Evolutionary conservation across 2,797 vertebrate species (phyloP), one percentile per base, ranked within the genome.

Genomic region (Thunnus albacares): DNA sequence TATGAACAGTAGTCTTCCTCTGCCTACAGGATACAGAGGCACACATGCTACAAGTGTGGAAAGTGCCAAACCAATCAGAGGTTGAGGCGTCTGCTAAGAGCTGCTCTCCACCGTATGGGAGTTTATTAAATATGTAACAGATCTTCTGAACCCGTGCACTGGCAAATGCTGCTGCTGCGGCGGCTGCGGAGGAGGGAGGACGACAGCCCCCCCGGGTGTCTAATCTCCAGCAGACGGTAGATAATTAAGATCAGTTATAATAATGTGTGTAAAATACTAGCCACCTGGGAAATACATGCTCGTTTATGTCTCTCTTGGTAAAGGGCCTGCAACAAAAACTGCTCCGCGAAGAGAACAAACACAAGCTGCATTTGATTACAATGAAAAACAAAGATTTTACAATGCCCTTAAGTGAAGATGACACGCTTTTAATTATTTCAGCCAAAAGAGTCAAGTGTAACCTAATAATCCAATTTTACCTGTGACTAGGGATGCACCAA

Each of bases 171-270:
- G 24, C 24, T 24, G 72, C 63, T 24, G 58, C 9, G 0, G 57
- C 17, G 45, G 63, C 53, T 47, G 10, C 33, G 43, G 58, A 60
- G 38, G 12, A 17, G 12, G 22, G 53, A 6, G 7, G 14, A 38
- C 3, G 20, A 53, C 41, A 14, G 1, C 38, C 11, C 28, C 55
- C 41, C 60, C 71, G 52, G 68, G 82, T 79, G 77, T 82, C 82
- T 91, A 79, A 75, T 82, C 74, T 85, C 83, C 13, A 22, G 41
- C 68, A 67, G 60, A 92, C 55, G 65, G 72, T 33, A 79, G 82
- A 90, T 89, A 83, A 92, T 83, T 79, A 87, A 84, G 80, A 90
- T 90, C 30, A 85, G 65, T 84, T 89, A 85, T 77, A 83, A 87
- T 87, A 87, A 81, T 65, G 83, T 61, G 83, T 75, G 74, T 82